Percentiles rank a stretch among this genome's conserved stretches.
phyloP scores from a whole-genome alignment of 2,113 vertebrate species.

The Otocyon megalotis region DNA sequence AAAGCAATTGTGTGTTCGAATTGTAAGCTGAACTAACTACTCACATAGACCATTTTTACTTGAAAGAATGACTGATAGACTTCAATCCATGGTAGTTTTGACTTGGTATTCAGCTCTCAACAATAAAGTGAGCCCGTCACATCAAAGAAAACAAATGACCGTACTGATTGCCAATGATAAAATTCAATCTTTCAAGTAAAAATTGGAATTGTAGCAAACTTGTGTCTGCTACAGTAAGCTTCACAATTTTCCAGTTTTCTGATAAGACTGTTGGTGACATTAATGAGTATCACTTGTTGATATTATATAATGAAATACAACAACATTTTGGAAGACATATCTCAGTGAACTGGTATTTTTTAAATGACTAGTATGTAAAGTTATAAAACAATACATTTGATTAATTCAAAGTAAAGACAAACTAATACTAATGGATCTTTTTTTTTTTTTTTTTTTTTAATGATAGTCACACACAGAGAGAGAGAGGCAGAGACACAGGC shows the following conservation, averaged over 20 bases:
- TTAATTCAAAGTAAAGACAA: not conserved
- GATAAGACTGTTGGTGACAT: not conserved
- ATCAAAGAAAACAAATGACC: not conserved
- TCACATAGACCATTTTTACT: not conserved
- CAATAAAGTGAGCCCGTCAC: not conserved
- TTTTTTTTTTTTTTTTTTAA: too few relatives aligned
- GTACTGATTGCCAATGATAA: slow-evolving; percentile 9
- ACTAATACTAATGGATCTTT: not conserved
- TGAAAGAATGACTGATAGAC: not conserved
- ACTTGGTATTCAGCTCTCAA: not conserved
- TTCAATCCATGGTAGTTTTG: slow-evolving; percentile 14
- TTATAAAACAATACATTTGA: slow-evolving; percentile 9
- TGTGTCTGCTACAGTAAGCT: not conserved
- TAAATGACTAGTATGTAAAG: not conserved
- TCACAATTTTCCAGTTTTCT: not conserved
- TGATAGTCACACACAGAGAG: too few relatives aligned
- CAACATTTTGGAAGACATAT: not conserved
- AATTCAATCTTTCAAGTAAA: slow-evolving; percentile 16
- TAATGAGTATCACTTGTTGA: not conserved
- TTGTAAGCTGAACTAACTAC: not conserved
- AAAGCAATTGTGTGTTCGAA: not conserved
- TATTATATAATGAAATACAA: not conserved
- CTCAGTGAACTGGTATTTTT: not conserved
- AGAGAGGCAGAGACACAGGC: too few relatives aligned
- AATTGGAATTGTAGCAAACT: slow-evolving; percentile 17